Conservation (phyloP, 2,797 vertebrate genomes). For the Peromyscus melanophrys region DNA sequence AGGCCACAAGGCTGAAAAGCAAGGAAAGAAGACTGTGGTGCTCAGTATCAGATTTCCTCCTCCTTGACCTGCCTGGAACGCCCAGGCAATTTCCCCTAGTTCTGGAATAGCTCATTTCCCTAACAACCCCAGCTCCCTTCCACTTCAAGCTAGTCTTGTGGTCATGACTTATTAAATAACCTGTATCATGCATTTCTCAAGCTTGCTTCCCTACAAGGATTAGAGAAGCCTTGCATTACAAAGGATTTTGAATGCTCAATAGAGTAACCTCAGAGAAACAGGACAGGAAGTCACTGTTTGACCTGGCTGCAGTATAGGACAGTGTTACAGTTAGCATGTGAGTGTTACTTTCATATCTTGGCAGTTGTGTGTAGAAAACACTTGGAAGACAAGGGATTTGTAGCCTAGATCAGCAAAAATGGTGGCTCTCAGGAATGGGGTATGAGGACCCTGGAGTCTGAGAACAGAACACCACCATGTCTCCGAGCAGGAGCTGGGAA, state of each 20-base stretch:
- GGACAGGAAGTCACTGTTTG: neutral
- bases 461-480: neutral
- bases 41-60: fast-evolving
- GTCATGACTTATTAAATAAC: neutral
- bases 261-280: neutral
- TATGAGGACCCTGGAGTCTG: neutral
- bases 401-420: no score
- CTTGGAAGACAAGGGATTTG: neutral
- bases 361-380: no score
- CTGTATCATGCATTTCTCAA: neutral
- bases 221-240: neutral
- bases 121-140: neutral
- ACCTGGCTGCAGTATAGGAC: neutral
- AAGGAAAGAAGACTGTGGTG: fast-evolving
- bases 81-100: neutral
- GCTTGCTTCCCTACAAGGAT: neutral
- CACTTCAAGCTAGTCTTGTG: neutral
- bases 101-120: neutral
- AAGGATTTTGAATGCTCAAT: neutral
- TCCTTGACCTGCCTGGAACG: neutral
- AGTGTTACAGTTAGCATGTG: neutral
- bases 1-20: neutral
- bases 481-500: no score
- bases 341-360: neutral
- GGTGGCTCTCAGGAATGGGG: no score